phyloP scores from a whole-genome alignment of 2,113 vertebrate species.

The Melozone crissalis region DNA sequence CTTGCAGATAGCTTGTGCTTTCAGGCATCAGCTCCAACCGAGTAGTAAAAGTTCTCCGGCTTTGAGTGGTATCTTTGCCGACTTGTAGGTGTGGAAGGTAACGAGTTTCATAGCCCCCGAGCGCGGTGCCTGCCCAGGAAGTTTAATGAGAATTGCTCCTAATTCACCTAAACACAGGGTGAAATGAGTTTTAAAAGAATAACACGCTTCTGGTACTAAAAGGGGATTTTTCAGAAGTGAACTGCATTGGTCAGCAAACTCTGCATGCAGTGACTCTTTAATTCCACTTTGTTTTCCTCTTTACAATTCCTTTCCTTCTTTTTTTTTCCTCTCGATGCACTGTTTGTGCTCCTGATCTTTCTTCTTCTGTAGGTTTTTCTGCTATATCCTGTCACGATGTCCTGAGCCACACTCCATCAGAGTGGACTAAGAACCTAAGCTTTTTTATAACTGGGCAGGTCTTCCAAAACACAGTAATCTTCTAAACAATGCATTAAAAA shows the following conservation, averaged over 20 bases:
- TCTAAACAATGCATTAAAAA: background rate
- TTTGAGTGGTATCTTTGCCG: background rate
- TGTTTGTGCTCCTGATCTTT: background rate
- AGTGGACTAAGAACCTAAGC: background rate
- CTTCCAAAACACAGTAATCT: background rate
- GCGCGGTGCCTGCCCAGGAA: background rate
- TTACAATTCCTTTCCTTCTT: background rate
- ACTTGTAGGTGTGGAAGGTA: background rate
- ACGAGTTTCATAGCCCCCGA: background rate
- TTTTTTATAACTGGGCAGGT: background rate
- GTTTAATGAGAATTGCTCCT: background rate
- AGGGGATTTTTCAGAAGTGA: background rate
- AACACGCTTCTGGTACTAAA: background rate
- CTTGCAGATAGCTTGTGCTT: background rate
- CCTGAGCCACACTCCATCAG: background rate
- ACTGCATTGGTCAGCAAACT: background rate
- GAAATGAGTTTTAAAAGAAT: background rate
- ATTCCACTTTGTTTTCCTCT: background rate
- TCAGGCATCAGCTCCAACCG: background rate
- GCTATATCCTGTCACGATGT: background rate
- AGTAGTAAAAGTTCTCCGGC: background rate
- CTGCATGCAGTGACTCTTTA: background rate
- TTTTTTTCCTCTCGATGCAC: background rate
- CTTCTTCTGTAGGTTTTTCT: background rate
- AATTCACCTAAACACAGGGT: background rate